Conservation (phyloP, 2,113 vertebrate species). For the Candoia aspera region DNA sequence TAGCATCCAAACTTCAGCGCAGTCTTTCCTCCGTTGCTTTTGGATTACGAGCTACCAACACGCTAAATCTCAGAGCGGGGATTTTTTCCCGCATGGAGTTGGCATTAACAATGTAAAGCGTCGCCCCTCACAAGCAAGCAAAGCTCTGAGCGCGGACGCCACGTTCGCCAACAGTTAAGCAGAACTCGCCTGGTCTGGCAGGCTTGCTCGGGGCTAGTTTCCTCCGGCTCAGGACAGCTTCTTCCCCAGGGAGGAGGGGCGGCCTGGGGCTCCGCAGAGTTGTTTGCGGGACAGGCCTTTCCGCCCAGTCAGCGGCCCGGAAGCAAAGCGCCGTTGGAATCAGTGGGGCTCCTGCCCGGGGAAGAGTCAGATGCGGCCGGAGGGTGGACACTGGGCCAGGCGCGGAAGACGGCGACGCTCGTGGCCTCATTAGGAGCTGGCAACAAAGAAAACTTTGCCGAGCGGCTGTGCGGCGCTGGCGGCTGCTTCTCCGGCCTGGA, state of each 20-base stretch:
- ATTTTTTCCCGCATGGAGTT: background rate
- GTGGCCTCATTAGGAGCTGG: fast-evolving
- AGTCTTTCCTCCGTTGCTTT: background rate
- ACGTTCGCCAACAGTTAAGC: background rate
- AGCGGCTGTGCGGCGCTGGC: fast-evolving
- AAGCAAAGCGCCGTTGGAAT: background rate
- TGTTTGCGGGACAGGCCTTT: background rate
- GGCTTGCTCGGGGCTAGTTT: background rate
- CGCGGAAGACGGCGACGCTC: background rate
- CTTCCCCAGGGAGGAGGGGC: background rate
- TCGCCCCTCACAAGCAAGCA: too few species aligned
- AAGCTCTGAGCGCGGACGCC: too few species aligned
- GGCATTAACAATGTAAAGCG: background rate
- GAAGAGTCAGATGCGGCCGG: background rate
- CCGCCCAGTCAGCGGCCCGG: background rate
- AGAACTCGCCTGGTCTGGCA: background rate
- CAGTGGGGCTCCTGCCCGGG: background rate
- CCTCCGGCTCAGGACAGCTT: too few species aligned
- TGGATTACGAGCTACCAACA: background rate
- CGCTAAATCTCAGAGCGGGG: background rate
- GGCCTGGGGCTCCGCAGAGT: background rate
- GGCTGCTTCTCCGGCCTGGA: background rate
- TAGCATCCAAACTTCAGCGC: background rate
- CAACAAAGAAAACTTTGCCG: background rate
- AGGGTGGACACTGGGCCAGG: background rate